Percentiles rank a stretch among this genome's conserved stretches.
Evolutionary conservation across 1,140 invertebrate genomes (phyloP).

Genomic region (Cyclargus thomasi): DNA sequence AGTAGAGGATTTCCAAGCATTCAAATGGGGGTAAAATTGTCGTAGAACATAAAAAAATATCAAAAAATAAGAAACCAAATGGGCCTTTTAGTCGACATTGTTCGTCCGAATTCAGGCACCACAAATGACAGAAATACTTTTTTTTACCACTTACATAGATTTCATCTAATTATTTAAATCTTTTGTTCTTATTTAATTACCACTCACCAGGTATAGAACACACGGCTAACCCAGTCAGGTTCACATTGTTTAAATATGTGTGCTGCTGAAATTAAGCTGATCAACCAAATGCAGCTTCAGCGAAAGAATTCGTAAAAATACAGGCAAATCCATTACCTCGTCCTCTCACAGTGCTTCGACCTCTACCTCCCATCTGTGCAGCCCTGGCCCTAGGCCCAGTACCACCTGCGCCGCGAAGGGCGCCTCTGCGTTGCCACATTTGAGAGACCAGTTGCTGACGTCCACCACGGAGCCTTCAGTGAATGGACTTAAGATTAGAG

Average conservation of each 20-base stretch:
- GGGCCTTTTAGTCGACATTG: not conserved
- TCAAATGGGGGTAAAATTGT: not conserved
- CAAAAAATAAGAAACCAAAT: not conserved
- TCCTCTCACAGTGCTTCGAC: not conserved
- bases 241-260: no score
- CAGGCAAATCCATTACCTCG: constrained; percentile 3
- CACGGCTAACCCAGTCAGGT: no score
- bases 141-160: no score
- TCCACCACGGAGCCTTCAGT: constrained; percentile 21
- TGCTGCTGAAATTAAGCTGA: no score
- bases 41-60: not conserved
- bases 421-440: constrained; percentile 11
- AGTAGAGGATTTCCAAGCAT: not conserved
- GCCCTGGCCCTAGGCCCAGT: not conserved
- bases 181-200: no score
- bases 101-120: not conserved
- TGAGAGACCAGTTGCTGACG: constrained; percentile 19
- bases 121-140: not conserved
- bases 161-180: no score
- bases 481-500: not conserved
- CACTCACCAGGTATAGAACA: no score
- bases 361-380: constrained; percentile 4
- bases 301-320: no score
- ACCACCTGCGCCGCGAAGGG: not conserved
- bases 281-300: no score